These are phyloP conservation scores for Pogonus chalceus DNA, from an alignment of 1,140 invertebrate genomes.

Conservation along the genomic window DNA sequence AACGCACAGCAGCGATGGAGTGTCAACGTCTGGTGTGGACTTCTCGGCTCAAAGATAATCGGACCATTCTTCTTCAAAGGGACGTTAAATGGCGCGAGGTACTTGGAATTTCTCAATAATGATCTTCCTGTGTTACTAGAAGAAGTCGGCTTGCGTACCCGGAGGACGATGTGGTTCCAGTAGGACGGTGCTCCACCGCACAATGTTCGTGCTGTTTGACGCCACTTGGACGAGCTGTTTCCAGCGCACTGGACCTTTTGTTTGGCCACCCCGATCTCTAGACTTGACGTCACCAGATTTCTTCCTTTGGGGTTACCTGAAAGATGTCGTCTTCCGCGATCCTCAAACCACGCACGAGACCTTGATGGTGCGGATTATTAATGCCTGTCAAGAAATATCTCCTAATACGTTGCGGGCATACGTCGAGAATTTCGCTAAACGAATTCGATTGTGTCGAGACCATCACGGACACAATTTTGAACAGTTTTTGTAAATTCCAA, in stretches of 20 bases:
- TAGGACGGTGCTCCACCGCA: conserved; percentile 22
- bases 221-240: background rate
- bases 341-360: background rate
- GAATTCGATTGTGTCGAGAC: background rate
- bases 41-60: conserved; percentile 19
- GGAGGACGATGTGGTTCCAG: conserved; percentile 22
- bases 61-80: conserved; percentile 21
- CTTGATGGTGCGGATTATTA: background rate
- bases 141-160: conserved; percentile 21
- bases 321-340: conserved; percentile 15
- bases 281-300: conserved; percentile 22
- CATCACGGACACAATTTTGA: background rate
- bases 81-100: conserved; percentile 16
- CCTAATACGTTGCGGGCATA: background rate
- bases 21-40: conserved; percentile 21
- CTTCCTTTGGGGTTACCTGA: conserved; percentile 23
- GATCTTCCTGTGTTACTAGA: conserved; percentile 22
- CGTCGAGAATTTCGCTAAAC: background rate
- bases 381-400: background rate
- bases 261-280: conserved; percentile 20
- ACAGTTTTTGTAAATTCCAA: background rate
- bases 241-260: conserved; percentile 10
- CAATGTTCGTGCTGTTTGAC: conserved; percentile 6
- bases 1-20: conserved; percentile 20
- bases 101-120: conserved; percentile 19